Evolutionary conservation across 2,113 vertebrate species (phyloP).

Genomic region (Gambusia affinis): DNA sequence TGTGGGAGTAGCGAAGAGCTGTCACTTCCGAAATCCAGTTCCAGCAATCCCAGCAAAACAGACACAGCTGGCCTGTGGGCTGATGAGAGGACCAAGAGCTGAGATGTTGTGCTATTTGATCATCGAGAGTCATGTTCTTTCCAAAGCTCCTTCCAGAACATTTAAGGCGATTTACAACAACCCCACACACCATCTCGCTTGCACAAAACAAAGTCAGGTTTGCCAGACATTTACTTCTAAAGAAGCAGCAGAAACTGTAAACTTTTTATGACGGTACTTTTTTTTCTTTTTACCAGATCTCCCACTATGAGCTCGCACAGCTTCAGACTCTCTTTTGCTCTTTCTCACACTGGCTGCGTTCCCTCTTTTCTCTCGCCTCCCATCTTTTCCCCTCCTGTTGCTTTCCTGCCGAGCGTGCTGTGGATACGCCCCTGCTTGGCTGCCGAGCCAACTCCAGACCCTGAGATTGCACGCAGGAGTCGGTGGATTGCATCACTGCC

Average conservation of each 20-base stretch:
- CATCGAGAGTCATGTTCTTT: constrained; percentile 7
- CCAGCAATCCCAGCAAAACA: constrained; percentile 47
- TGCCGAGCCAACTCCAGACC: constrained; percentile 66
- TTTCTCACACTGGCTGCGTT: constrained; percentile 39
- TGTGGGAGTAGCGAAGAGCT: constrained; percentile 60
- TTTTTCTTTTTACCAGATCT: constrained; percentile 8
- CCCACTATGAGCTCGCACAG: constrained; percentile 32
- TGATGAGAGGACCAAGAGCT: constrained; percentile 31
- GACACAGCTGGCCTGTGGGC: constrained; percentile 70
- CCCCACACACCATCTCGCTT: neutral
- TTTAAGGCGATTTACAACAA: neutral
- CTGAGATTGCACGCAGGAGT: constrained; percentile 79
- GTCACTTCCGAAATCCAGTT: constrained; percentile 57
- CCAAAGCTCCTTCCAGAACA: constrained; percentile 1
- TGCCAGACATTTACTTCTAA: constrained; percentile 24
- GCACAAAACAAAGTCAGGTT: constrained; percentile 43
- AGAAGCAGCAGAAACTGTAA: constrained; percentile 32
- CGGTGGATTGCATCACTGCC: constrained; percentile 81
- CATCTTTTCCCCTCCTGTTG: constrained; percentile 60
- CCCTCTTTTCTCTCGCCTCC: constrained; percentile 33
- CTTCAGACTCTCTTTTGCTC: constrained; percentile 49
- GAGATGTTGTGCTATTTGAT: constrained; percentile 38
- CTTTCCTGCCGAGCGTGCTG: constrained; percentile 59
- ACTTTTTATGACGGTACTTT: constrained; percentile 47
- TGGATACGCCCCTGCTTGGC: constrained; percentile 70